phyloP scores from a whole-genome alignment of 2,888 invertebrate species.

The Melanchra persicariae region DNA sequence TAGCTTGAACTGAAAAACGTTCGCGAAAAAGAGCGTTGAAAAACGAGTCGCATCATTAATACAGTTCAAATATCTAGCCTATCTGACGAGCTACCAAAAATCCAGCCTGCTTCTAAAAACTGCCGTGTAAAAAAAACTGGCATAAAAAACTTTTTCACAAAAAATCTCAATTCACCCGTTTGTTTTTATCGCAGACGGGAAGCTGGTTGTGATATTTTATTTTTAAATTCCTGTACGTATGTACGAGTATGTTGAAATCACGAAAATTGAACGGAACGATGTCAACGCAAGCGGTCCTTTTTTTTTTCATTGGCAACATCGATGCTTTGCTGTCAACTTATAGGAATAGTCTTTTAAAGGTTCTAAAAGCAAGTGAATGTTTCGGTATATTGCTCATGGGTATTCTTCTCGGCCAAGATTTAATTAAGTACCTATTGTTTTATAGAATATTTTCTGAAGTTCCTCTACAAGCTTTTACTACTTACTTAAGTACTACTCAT shows the following conservation, averaged over 20 bases:
- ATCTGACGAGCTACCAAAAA: slow-evolving; percentile 29
- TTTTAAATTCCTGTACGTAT: slow-evolving; percentile 56
- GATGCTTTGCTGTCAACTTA: slow-evolving; percentile 23
- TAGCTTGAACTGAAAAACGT: background rate
- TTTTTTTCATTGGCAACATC: slow-evolving; percentile 47
- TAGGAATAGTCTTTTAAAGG: slow-evolving; percentile 8
- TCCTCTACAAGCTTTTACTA: too few relatives aligned
- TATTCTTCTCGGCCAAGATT: too few relatives aligned
- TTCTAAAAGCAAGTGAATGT: too few relatives aligned
- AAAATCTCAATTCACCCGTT: slow-evolving; percentile 52
- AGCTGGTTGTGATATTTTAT: slow-evolving; percentile 46
- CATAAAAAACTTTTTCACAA: slow-evolving; percentile 28
- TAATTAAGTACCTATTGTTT: too few relatives aligned
- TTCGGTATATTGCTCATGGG: too few relatives aligned
- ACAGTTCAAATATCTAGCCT: slow-evolving; percentile 1
- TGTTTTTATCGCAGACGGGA: slow-evolving; percentile 52
- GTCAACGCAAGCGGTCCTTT: slow-evolving; percentile 46
- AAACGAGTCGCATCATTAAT: background rate
- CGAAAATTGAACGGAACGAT: slow-evolving; percentile 64
- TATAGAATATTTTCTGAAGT: too few relatives aligned
- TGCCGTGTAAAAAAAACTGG: slow-evolving; percentile 21
- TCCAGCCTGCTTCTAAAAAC: slow-evolving; percentile 26
- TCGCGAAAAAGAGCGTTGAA: background rate
- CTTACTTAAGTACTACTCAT: too few relatives aligned
- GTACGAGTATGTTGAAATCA: slow-evolving; percentile 55